Conservation (phyloP, 1,140 invertebrate species). For the Drusus annulatus region DNA sequence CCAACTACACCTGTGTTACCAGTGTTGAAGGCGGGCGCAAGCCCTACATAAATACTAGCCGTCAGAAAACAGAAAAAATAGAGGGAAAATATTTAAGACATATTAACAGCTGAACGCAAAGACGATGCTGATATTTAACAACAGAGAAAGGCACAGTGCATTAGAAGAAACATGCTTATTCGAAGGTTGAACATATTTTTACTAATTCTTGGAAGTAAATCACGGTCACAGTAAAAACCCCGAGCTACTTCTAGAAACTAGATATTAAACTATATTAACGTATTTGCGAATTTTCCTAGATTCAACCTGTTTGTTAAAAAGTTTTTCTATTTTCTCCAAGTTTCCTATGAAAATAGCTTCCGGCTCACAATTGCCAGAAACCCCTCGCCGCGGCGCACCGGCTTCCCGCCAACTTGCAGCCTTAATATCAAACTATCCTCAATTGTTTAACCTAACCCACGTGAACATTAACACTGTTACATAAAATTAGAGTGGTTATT, state of each 20-base stretch:
- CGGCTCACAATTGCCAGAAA: slow-evolving; percentile 1
- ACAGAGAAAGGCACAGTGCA: too few species aligned
- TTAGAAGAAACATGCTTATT: too few species aligned
- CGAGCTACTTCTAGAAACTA: background rate
- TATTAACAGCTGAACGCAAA: too few species aligned
- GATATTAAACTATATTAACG: background rate
- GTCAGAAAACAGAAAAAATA: too few species aligned
- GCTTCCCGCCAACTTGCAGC: slow-evolving; percentile 10
- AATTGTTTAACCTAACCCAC: slow-evolving; percentile 21
- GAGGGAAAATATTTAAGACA: too few species aligned
- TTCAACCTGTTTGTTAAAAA: background rate
- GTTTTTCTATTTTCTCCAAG: slow-evolving; percentile 13
- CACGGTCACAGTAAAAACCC: background rate
- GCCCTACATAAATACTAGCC: too few species aligned
- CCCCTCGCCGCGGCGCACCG: background rate
- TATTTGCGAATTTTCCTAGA: background rate
- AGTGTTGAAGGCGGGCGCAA: too few species aligned
- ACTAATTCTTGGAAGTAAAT: background rate
- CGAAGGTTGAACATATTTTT: background rate
- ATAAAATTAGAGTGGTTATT: slow-evolving; percentile 4
- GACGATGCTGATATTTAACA: too few species aligned
- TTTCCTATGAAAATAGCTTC: background rate
- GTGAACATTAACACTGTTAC: slow-evolving; percentile 24
- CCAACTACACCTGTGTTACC: too few species aligned
- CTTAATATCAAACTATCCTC: slow-evolving; percentile 8